Base-by-base conservation (phyloP, 1,140 invertebrate genomes). In the Diachasma alloeum region DNA sequence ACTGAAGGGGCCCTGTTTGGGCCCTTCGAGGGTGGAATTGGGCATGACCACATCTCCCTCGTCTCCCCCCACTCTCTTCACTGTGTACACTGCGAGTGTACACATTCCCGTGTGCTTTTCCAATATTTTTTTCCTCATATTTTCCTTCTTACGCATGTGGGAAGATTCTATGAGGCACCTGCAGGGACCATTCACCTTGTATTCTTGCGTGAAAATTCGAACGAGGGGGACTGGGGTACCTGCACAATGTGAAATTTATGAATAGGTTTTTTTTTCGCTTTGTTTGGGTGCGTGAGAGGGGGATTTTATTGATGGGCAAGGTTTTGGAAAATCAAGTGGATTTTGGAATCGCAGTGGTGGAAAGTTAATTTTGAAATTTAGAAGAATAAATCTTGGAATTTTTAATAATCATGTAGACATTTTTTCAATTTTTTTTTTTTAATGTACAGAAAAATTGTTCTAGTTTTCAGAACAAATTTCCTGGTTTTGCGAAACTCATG, bases 201-300 rank as follows among this genome's bases (percentile, higher is more conserved):
- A 26, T 15, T 36, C 69, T 44, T 19, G 69, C 69, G 69, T 72
- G 69, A 48, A 72, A 72, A 72, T 72, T 72, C 17, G 17, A 37
- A 6, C 63, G 63, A 67, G 3, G 36, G 39, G 15, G 4, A 4
- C 5, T 3, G 4, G 15, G 36, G 19, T 1, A 69, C 67, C 36
- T 69, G 67, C 36, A 42, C 67, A 42, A 69, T 69, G 26, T 39
- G 39, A 44, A 37, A 22, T 69, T 69, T 37, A 8, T 69, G 36
- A 69, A 69, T 69, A 42, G 66, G 26, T 6, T 59, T 59, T 59
- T 19, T 59, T 59, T 59, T n/a, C n/a, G n/a, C n/a, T n/a, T n/a
- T n/a, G n/a, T n/a, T n/a, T n/a, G n/a, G n/a, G n/a, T n/a, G 9
- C 10, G 44, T 48, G 44, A 48, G 44, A 15, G n/a, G 48, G 48